A percentile compares a stretch with the other conserved stretches of the same genome.
Conservation (phyloP, 2,888 invertebrate species). For the Andrena fulva region DNA sequence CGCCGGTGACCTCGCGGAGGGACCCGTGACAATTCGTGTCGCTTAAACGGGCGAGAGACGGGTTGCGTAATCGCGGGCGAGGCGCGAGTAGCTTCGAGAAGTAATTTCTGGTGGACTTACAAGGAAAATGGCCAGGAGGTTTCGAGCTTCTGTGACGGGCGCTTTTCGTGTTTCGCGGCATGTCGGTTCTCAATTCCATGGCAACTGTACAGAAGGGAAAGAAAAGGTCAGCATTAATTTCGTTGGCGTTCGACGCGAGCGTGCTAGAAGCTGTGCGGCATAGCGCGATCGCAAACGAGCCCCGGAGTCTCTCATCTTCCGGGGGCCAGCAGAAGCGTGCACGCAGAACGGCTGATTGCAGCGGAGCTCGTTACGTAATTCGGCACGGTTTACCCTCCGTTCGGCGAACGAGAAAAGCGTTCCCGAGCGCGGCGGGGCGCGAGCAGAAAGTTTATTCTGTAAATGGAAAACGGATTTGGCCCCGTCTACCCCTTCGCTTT, state of each 20-base stretch:
- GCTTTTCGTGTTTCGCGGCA: slow-evolving; percentile 83
- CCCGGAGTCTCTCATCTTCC: not conserved
- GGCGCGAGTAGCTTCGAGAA: slow-evolving; percentile 28
- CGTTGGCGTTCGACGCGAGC: slow-evolving; percentile 19
- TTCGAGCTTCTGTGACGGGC: slow-evolving; percentile 84
- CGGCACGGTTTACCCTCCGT: not conserved
- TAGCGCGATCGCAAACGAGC: not conserved
- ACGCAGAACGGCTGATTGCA: not conserved
- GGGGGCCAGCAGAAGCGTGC: not conserved
- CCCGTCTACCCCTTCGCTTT: not conserved
- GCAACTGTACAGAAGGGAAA: slow-evolving; percentile 78
- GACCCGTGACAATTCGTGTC: not conserved
- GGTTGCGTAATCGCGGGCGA: not conserved
- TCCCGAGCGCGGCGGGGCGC: not conserved
- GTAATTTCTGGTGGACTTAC: slow-evolving; percentile 76
- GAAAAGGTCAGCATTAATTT: slow-evolving; percentile 56
- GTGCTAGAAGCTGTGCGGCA: slow-evolving; percentile 4
- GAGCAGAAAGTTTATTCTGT: not conserved
- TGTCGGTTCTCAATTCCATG: slow-evolving; percentile 83
- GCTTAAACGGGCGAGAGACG: not conserved
- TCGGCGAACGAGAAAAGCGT: not conserved
- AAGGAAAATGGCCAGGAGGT: slow-evolving; percentile 84
- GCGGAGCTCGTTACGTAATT: not conserved
- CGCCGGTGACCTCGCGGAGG: not conserved
- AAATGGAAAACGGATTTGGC: not conserved